A percentile compares a stretch with the other conserved stretches of the same genome.
These are phyloP conservation scores for Tenrec ecaudatus DNA, from an alignment of 2,113 vertebrate species.

Conservation along the genomic window DNA sequence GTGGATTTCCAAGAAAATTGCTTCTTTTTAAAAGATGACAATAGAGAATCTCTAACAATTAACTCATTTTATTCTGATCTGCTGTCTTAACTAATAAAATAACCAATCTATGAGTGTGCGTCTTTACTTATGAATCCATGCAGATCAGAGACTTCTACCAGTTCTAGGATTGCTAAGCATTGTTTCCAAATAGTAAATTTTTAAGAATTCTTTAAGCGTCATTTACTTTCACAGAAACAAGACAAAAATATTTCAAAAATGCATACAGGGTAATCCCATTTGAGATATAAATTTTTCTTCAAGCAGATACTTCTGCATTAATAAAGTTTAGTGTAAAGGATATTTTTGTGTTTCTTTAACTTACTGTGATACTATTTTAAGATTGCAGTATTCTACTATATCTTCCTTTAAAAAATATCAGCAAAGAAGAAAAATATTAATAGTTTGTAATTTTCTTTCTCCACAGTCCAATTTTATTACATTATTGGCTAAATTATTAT, in stretches of 20 bases:
- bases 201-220: no score
- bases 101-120: background rate
- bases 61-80: slow-evolving; percentile 3
- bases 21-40: background rate
- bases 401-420: background rate
- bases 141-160: background rate
- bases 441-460: background rate
- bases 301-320: background rate
- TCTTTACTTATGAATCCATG: fast-evolving
- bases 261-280: background rate
- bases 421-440: background rate
- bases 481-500: background rate
- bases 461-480: slow-evolving; percentile 11
- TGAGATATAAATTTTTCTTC: background rate
- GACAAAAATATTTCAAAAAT: slow-evolving; percentile 10
- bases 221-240: no score
- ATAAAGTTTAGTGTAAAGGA: background rate
- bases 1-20: background rate
- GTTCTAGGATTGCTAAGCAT: background rate
- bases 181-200: background rate
- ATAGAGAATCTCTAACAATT: background rate
- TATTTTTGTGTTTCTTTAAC: background rate
- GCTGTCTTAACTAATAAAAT: background rate
- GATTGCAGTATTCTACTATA: background rate
- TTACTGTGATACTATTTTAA: background rate